Base-by-base conservation (phyloP, 2,113 vertebrate genomes). In the Cyphomyrus discorhynchus region DNA sequence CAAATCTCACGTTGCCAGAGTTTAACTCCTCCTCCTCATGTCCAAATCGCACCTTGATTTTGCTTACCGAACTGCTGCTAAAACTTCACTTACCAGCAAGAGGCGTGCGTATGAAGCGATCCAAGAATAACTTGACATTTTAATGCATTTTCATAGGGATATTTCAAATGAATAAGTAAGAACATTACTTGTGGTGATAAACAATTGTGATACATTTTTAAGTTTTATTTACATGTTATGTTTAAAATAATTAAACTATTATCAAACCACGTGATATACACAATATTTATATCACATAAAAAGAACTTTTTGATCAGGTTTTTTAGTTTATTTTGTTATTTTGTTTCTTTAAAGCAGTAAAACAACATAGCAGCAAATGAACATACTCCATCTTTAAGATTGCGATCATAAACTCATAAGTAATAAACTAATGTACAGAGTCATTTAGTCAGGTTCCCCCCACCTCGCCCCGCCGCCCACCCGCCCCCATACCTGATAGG, bases 391-490 rank as follows among this genome's bases (percentile, higher is more conserved):
- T 11, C 8, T 66, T 27, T 66, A 66, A 66, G n/a, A 27, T 10
- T 66, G 8, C 0, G 27, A 31, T 31, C 62, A 70, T 66, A 66
- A 66, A 11, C n/a, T 2, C 58, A 27, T 66, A 66, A 27, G 62
- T 70, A 27, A 5, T 70, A 31, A 70, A 70, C n/a, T 70, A 70
- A 70, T 4, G n/a, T 70, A 66, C n/a, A 27, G 24, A 62, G 62
- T 70, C 9, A 1, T 10, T 31, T 13, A 70, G 2, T 70, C 62
- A 66, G 24, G 24, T 11, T 27, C n/a, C 24, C 58, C 24, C 24
- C 24, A 0, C 21, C 46, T 1, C 1, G 0, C 21, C 24, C 2
- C 24, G 1, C 35, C 35, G 1, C 35, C 35, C 35, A 1, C 35
- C 35, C 35, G 31, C 31, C 52, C 52, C 9, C n/a, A 10, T 66